phyloP scores from a whole-genome alignment of 2,888 invertebrate species.

The Cryptosula pallasiana region DNA sequence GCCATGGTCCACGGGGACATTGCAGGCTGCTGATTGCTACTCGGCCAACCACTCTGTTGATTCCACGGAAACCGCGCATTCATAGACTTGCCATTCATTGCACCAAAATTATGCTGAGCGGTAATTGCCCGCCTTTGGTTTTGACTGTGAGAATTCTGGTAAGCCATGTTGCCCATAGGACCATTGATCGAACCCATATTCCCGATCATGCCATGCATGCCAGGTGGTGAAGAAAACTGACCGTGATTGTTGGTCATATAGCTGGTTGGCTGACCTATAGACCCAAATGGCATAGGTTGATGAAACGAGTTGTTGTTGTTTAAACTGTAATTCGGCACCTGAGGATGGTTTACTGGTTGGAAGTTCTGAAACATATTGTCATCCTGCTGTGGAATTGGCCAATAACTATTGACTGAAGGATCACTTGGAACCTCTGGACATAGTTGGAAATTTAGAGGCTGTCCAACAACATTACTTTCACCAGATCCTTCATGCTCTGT shows the following conservation, averaged over 20 bases:
- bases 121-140: conserved; percentile 25
- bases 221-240: conserved; percentile 3
- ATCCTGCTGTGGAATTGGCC: not conserved
- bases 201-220: conserved; percentile 16
- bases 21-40: not conserved
- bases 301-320: conserved; percentile 17
- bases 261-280: conserved; percentile 10
- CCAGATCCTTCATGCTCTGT: conserved; percentile 4
- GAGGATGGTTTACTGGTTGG: not conserved
- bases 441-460: conserved; percentile 8
- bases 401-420: not conserved
- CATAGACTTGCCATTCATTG: conserved; percentile 5
- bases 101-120: conserved; percentile 20
- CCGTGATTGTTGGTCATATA: conserved; percentile 15
- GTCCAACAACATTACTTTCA: not conserved
- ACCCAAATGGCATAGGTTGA: not conserved
- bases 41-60: conserved; percentile 8
- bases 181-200: conserved; percentile 3
- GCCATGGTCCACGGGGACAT: conserved; percentile 24
- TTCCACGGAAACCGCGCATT: not conserved
- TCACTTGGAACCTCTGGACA: not conserved
- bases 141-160: conserved; percentile 12
- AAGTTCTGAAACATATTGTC: conserved; percentile 22
- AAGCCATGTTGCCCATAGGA: not conserved
- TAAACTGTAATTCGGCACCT: not conserved